phyloP scores from a whole-genome alignment of 1,140 invertebrate genomes.

The Calycopis cecrops region DNA sequence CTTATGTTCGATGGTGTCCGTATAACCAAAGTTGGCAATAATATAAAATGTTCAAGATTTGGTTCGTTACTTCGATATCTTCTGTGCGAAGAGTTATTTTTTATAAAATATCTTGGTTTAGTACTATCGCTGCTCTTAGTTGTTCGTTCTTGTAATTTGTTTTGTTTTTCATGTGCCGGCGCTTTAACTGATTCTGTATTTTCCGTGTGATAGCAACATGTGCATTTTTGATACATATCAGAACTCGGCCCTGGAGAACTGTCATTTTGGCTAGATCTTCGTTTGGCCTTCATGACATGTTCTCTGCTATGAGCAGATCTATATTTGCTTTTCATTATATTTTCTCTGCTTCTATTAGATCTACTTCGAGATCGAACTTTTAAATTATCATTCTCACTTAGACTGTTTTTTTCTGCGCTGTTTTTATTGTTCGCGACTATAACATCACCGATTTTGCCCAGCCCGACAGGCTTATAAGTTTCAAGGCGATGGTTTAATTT shows the following conservation, averaged over 20 bases:
- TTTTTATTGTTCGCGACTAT: constrained; percentile 65
- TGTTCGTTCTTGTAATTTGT: constrained; percentile 24
- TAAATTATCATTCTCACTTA: constrained; percentile 32
- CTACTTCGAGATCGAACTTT: not conserved
- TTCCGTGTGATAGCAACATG: constrained; percentile 48
- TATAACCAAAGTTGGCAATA: constrained; percentile 61
- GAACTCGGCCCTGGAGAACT: constrained; percentile 51
- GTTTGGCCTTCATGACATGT: constrained; percentile 13
- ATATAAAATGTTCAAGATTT: constrained; percentile 60
- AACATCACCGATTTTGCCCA: constrained; percentile 66
- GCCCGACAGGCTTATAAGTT: constrained; percentile 46
- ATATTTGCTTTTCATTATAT: constrained; percentile 14
- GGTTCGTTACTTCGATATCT: constrained; percentile 40
- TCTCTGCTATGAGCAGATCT: not conserved
- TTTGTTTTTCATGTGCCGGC: constrained; percentile 2
- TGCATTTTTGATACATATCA: constrained; percentile 34
- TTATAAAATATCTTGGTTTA: constrained; percentile 46
- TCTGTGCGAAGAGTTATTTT: constrained; percentile 46
- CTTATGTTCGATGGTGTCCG: constrained; percentile 66
- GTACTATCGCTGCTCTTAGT: constrained; percentile 39
- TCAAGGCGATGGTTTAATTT: constrained; percentile 63
- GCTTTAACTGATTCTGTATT: constrained; percentile 29
- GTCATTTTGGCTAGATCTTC: constrained; percentile 31
- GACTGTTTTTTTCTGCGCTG: constrained; percentile 34
- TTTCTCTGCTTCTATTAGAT: not conserved